Evolutionary conservation across 2,113 vertebrate genomes (phyloP), one percentile per base, ranked within the genome.

Genomic region (Morone saxatilis): DNA sequence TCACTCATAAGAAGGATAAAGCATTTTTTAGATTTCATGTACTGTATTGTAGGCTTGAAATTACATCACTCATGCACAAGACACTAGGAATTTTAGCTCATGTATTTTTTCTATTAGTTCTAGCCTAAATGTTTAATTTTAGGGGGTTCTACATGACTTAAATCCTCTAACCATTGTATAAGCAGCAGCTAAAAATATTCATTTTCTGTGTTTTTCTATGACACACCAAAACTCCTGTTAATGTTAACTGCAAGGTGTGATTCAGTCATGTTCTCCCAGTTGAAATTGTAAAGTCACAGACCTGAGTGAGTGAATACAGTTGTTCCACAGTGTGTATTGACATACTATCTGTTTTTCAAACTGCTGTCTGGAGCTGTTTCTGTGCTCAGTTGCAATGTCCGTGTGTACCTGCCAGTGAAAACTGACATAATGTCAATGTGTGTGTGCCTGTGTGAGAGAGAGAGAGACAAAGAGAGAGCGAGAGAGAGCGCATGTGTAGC

Each of bases 101-200:
- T 78, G 38, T 76, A 71, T 86, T 76, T 85, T 31, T 88, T 83
- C 45, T 70, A 53, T 74, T 81, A 74, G 66, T 12, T 74, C 71
- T 79, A 86, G 87, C 81, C 88, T 91, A 87, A 89, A 90, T 92
- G 86, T 92, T 92, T 91, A 57, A 90, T 83, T 89, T 88, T 67
- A 36, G 41, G 62, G 77, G 36, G 84, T 93, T 90, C 80, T 86
- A 78, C 83, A 79, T 85, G 88, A 91, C 87, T 88, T 72, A 63
- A 67, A 50, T 78, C 70, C 68, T 80, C 53, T 56, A 36, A 76
- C 72, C 83, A 45, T 85, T 59, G 51, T 76, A 76, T 89, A 91
- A 91, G 81, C 90, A 88, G 36, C 12, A 36, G 87, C 84, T 82
- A 86, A 86, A 93, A 92, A 89, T 91, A 89, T 67, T 75, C 76